Evolutionary conservation across 2,113 vertebrate genomes (phyloP).

Genomic region (Equus quagga): DNA sequence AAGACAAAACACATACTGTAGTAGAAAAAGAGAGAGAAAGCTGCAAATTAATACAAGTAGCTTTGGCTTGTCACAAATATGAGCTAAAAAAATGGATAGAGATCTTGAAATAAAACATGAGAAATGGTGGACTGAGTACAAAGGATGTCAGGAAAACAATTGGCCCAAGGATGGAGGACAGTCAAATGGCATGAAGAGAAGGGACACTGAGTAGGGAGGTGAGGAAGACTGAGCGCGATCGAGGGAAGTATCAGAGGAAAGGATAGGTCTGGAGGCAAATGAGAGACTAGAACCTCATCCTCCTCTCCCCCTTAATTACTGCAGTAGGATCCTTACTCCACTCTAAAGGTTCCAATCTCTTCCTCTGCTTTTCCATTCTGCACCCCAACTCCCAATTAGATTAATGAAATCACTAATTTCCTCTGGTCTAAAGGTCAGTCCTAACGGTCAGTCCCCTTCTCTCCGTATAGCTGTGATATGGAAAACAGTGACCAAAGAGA

Average conservation of each 20-base stretch:
- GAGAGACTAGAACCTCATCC: not conserved
- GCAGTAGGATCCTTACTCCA: not conserved
- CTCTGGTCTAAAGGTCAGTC: not conserved
- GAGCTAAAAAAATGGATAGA: not conserved
- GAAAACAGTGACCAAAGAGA: not conserved
- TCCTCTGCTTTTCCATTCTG: not conserved
- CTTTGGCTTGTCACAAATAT: slow-evolving; percentile 14
- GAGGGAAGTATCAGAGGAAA: not conserved
- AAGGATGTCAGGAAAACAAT: not conserved
- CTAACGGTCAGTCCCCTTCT: not conserved
- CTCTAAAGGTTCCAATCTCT: not conserved
- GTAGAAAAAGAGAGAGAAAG: not conserved
- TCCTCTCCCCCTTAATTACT: no score
- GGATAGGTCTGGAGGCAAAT: not conserved
- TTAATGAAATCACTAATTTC: not conserved
- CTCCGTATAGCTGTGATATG: not conserved
- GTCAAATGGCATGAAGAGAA: not conserved
- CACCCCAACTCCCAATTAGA: not conserved
- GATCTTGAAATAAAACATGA: slow-evolving; percentile 26
- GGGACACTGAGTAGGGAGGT: not conserved
- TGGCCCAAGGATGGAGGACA: not conserved
- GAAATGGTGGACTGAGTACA: not conserved
- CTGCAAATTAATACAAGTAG: not conserved
- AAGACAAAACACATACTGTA: not conserved
- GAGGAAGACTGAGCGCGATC: not conserved